Evolutionary conservation across 2,113 vertebrate genomes (phyloP).

Genomic region (Entomyzon cyanotis): DNA sequence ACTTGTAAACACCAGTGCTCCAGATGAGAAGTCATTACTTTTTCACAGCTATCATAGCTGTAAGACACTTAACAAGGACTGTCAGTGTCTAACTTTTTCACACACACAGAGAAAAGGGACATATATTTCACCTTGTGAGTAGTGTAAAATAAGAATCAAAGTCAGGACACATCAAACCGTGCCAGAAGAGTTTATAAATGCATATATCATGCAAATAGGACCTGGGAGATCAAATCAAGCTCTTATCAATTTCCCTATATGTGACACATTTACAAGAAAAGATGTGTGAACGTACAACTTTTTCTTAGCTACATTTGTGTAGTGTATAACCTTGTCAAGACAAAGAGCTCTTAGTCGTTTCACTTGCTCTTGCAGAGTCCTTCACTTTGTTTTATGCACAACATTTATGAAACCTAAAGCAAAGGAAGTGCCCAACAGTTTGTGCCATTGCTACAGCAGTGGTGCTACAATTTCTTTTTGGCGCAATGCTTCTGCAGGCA

Average conservation of each 20-base stretch:
- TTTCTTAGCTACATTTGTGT: not conserved
- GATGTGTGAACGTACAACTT: not conserved
- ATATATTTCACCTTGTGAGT: not conserved
- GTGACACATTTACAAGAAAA: not conserved
- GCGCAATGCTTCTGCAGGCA: not conserved
- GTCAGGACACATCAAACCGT: not conserved
- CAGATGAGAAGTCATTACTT: constrained; percentile 17
- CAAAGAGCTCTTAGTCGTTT: not conserved
- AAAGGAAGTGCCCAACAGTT: not conserved
- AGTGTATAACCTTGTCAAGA: not conserved
- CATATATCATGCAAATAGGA: not conserved
- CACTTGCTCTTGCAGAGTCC: not conserved
- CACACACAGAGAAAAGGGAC: not conserved
- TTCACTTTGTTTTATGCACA: not conserved
- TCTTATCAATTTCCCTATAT: not conserved
- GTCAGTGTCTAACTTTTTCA: not conserved
- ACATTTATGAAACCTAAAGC: not conserved
- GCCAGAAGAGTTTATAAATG: not conserved
- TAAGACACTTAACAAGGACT: not conserved
- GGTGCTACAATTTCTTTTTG: not conserved
- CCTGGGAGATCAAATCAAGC: not conserved
- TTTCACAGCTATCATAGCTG: not conserved
- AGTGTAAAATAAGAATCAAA: not conserved
- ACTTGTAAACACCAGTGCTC: not conserved
- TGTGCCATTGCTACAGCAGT: not conserved